A percentile compares a stretch with the other conserved stretches of the same genome.
These are phyloP conservation scores for Mesocentrotus franciscanus DNA, from an alignment of 53 echinoderm and acorn worm genomes.

Conservation along the genomic window DNA sequence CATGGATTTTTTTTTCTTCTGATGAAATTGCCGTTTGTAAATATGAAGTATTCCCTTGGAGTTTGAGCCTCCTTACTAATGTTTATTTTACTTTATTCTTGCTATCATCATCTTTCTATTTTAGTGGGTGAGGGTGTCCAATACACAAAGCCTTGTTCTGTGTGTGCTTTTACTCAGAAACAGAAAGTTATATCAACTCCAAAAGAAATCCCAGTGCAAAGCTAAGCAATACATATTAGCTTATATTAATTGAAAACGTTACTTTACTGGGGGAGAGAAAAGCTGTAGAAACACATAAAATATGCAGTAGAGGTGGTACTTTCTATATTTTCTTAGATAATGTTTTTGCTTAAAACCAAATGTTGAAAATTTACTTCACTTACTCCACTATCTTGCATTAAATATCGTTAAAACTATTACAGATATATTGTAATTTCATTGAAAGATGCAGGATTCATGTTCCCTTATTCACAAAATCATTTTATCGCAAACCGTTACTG, in stretches of 20 bases:
- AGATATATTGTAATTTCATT: background rate
- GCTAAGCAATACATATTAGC: background rate
- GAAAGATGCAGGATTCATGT: background rate
- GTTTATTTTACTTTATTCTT: background rate
- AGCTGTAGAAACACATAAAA: too few relatives aligned
- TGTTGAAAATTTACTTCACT: background rate
- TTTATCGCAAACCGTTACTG: background rate
- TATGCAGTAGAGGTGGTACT: too few relatives aligned
- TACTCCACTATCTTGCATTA: background rate
- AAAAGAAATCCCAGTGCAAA: background rate
- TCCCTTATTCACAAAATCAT: too few relatives aligned
- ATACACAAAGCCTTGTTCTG: background rate
- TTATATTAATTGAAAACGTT: background rate
- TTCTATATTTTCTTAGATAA: too few relatives aligned
- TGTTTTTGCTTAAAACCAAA: background rate
- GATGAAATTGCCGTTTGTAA: too few relatives aligned
- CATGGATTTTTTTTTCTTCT: too few relatives aligned
- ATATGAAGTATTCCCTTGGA: background rate
- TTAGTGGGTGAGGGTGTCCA: background rate
- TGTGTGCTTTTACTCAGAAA: background rate
- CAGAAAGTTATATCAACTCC: background rate
- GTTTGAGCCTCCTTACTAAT: background rate
- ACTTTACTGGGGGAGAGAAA: background rate
- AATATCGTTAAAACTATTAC: background rate
- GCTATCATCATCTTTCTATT: background rate